phyloP scores from a whole-genome alignment of 2,797 vertebrate species.

The Botia kubotai region DNA sequence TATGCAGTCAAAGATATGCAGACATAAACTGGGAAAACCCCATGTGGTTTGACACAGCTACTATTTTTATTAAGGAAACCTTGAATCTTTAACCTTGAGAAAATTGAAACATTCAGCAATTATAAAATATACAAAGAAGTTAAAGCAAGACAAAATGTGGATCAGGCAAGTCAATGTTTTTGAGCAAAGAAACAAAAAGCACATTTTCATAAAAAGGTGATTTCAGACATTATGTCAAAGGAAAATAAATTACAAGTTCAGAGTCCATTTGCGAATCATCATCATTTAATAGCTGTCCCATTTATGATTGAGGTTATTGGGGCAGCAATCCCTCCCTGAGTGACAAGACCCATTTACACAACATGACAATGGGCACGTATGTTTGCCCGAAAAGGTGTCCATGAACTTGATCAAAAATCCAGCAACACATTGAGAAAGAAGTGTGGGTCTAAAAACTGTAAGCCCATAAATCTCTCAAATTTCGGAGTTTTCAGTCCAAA shows the following conservation, averaged over 20 bases:
- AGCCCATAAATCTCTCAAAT: slow-evolving; percentile 18
- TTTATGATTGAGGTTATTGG: slow-evolving; percentile 37
- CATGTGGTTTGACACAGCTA: slow-evolving; percentile 63
- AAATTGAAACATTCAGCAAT: slow-evolving; percentile 44
- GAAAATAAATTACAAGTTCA: slow-evolving; percentile 27
- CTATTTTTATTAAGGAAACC: slow-evolving; percentile 65
- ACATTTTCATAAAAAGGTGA: slow-evolving; percentile 20
- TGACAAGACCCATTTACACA: slow-evolving; percentile 30
- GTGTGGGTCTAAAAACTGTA: slow-evolving; percentile 40
- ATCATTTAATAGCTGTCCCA: slow-evolving; percentile 27
- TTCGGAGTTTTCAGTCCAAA: slow-evolving; percentile 67
- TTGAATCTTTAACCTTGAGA: slow-evolving; percentile 35
- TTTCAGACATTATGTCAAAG: slow-evolving; percentile 1
- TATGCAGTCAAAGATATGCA: slow-evolving; percentile 49
- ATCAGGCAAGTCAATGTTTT: slow-evolving; percentile 23
- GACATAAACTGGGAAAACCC: slow-evolving; percentile 65
- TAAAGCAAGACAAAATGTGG: slow-evolving; percentile 41
- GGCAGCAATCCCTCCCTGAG: slow-evolving; percentile 41
- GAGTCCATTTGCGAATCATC: slow-evolving; percentile 42
- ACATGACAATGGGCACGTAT: not conserved
- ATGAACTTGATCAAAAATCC: slow-evolving; percentile 54
- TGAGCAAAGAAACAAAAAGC: slow-evolving; percentile 26
- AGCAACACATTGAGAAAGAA: slow-evolving; percentile 46
- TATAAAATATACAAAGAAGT: slow-evolving; percentile 26
- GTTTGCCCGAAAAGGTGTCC: slow-evolving; percentile 48